Evolutionary conservation across 2,113 vertebrate species (phyloP), one percentile per base, ranked within the genome.

Genomic region (Beaufortia kweichowensis): DNA sequence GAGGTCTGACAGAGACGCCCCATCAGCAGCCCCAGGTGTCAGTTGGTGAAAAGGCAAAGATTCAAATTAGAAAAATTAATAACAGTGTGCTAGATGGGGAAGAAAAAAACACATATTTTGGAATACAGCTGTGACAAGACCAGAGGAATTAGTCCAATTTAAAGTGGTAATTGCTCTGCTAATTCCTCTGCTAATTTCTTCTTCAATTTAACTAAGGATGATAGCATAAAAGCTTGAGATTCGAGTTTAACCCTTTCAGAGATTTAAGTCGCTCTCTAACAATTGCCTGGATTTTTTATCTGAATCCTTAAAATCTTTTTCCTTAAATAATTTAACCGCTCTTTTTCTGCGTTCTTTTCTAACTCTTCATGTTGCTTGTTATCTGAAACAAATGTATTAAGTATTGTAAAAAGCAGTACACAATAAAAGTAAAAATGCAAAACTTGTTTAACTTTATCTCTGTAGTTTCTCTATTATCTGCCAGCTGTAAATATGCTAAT

Each of bases 181-280:
- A 92, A 93, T 93, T 93, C 89, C 87, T 90, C 85, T 86, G 85
- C 90, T 91, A 90, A 92, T 93, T 92, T 91, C 86, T 83, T 82
- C 87, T 87, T 78, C 84, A 84, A 80, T 87, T 85, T 82, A 84
- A 60, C 73, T 86, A 89, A 84, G 87, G 87, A 87, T 87, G 86
- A 88, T 86, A 84, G 87, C 84, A 91, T 88, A 93, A 92, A 90
- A 85, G 88, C 85, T 74, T 14, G 84, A 86, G 87, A 81, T 76
- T 88, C 69, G 68, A 66, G 48, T 91, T 91, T 90, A 90, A 90
- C 90, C 89, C 86, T 85, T 88, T 82, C 41, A 63, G 65, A 79
- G 71, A n/a, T 39, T 39, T 10, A 10, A 39, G 35, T 39, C 41
- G 64, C 65, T 61, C 81, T 82, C 84, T 48, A 31, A 24, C 31